These are phyloP conservation scores for Sterrhoptilus dennistouni DNA, from an alignment of 2,113 vertebrate species.

Conservation along the genomic window DNA sequence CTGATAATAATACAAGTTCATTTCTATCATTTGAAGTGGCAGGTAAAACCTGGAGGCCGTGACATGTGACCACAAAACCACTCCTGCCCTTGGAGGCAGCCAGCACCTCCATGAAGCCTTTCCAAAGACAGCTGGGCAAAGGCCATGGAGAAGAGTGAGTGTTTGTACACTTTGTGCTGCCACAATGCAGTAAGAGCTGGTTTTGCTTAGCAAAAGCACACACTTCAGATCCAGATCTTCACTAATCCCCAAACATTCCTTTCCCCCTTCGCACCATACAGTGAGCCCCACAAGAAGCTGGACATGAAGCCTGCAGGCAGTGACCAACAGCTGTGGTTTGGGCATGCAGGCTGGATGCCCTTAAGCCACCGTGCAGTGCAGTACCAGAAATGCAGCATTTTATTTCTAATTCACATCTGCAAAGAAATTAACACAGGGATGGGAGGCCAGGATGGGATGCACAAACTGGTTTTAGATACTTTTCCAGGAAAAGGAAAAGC, in stretches of 20 bases:
- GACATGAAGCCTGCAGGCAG: background rate
- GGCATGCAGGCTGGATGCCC: background rate
- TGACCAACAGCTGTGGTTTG: background rate
- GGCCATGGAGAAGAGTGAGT: accelerated
- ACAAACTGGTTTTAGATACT: background rate
- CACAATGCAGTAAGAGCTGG: background rate
- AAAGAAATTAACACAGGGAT: background rate
- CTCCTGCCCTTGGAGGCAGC: background rate
- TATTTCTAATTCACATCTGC: background rate
- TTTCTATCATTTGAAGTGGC: accelerated
- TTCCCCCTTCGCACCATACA: accelerated
- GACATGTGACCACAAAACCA: accelerated
- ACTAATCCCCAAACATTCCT: background rate
- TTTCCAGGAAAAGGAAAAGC: background rate
- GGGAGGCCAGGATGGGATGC: background rate
- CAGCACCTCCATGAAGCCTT: background rate
- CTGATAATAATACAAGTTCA: background rate
- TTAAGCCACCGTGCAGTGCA: background rate
- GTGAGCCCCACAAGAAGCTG: background rate
- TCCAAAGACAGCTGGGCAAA: accelerated
- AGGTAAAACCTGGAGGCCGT: background rate
- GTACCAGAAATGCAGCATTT: background rate
- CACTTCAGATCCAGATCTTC: background rate
- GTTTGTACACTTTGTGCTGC: accelerated
- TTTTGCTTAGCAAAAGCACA: background rate